Conservation (phyloP, 2,113 vertebrate species). For the Ailurus styani region DNA sequence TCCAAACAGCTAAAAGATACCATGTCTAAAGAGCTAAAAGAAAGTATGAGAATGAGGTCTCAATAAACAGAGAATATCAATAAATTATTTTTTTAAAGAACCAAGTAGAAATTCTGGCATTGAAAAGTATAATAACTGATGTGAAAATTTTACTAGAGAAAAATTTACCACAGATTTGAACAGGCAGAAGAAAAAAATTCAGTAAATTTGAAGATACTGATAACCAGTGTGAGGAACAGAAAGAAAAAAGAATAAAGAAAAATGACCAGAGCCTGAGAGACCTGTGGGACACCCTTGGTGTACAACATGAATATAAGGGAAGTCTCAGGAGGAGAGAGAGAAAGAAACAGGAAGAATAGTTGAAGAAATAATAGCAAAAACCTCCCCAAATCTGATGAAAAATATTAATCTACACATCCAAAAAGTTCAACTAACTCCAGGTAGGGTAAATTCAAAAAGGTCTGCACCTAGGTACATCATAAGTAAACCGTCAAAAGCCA, state of each 20-base stretch:
- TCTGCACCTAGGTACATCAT: neutral
- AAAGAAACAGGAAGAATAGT: neutral
- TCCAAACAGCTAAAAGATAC: conserved; percentile 1
- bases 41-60: neutral
- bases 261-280: neutral
- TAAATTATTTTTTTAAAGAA: neutral
- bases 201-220: neutral
- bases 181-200: neutral
- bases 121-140: neutral
- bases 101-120: neutral
- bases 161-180: neutral
- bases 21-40: neutral
- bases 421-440: neutral
- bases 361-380: neutral
- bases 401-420: neutral
- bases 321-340: neutral
- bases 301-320: neutral
- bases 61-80: neutral
- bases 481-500: conserved; percentile 12
- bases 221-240: neutral
- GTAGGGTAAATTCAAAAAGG: neutral
- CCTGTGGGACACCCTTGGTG: neutral
- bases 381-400: neutral
- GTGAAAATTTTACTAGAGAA: neutral
- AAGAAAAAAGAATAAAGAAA: neutral